A percentile compares a stretch with the other conserved stretches of the same genome.
These are phyloP conservation scores for Polyergus mexicanus DNA, from an alignment of 1,140 invertebrate species.

Conservation along the genomic window DNA sequence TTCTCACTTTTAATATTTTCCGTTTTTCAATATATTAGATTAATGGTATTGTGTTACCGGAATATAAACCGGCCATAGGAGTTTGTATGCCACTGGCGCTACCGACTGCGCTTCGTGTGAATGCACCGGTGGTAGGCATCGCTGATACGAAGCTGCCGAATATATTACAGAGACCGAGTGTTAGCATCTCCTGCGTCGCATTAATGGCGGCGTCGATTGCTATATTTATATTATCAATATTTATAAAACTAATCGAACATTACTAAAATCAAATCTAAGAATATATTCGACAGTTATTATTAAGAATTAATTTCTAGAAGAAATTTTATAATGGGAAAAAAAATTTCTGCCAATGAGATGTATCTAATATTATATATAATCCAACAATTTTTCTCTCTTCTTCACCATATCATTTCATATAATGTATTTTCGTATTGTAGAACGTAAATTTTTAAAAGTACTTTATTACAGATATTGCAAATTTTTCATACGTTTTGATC, in stretches of 20 bases:
- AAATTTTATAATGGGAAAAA: background rate
- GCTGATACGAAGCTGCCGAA: slow-evolving; percentile 91
- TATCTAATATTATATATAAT: background rate
- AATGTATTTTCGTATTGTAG: background rate
- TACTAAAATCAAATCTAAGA: too few relatives aligned
- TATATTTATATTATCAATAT: slow-evolving; percentile 66
- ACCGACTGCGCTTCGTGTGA: slow-evolving; percentile 92
- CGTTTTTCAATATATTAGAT: background rate
- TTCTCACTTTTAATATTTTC: background rate
- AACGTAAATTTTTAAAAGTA: background rate
- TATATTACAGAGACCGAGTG: slow-evolving; percentile 90
- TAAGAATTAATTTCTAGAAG: too few relatives aligned
- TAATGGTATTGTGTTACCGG: slow-evolving; percentile 82
- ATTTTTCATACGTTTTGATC: background rate
- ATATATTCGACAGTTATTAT: too few relatives aligned
- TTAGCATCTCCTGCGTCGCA: slow-evolving; percentile 90
- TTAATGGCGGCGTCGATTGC: slow-evolving; percentile 87
- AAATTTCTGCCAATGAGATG: background rate
- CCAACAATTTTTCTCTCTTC: background rate
- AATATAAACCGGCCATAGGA: slow-evolving; percentile 90
- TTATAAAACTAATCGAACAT: too few relatives aligned
- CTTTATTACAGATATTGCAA: background rate
- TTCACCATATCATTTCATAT: background rate
- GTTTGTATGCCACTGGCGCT: slow-evolving; percentile 92
- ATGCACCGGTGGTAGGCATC: slow-evolving; percentile 91